These are phyloP conservation scores for Caracal caracal DNA, from an alignment of 2,113 vertebrate genomes.

Conservation along the genomic window DNA sequence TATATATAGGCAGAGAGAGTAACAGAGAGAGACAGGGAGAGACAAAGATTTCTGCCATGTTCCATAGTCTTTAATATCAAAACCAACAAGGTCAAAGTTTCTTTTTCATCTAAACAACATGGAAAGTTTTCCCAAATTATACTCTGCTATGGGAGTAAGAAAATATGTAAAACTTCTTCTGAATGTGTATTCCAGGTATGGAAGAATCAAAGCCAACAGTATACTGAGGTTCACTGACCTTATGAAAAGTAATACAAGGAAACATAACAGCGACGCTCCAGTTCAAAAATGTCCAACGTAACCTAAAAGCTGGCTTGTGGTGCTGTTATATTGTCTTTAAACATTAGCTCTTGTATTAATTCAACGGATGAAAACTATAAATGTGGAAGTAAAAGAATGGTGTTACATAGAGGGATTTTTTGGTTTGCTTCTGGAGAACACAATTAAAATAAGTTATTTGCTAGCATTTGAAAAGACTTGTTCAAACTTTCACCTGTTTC, in stretches of 20 bases:
- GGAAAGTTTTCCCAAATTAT: constrained; percentile 19
- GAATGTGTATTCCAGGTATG: not conserved
- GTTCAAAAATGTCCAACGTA: not conserved
- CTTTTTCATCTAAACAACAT: not conserved
- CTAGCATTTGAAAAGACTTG: not conserved
- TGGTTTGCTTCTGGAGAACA: constrained; percentile 36
- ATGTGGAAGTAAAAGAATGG: not conserved
- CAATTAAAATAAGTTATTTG: constrained; percentile 4
- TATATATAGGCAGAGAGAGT: not conserved
- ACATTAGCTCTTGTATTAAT: not conserved
- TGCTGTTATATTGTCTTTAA: constrained; percentile 16
- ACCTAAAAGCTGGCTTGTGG: not conserved
- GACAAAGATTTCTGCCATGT: not conserved
- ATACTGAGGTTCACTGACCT: not conserved
- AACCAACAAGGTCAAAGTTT: not conserved
- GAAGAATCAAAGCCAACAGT: constrained; percentile 17
- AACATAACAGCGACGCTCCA: not conserved
- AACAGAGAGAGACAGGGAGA: not conserved
- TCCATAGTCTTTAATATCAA: not conserved
- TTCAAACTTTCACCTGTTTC: not conserved
- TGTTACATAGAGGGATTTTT: not conserved
- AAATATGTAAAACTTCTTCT: constrained; percentile 2
- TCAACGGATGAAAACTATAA: not conserved
- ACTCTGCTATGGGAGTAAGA: not conserved
- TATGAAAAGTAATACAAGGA: not conserved